A percentile compares a stretch with the other conserved stretches of the same genome.
Evolutionary conservation across 2,888 invertebrate species (phyloP).

Genomic region (Carcina quercana): DNA sequence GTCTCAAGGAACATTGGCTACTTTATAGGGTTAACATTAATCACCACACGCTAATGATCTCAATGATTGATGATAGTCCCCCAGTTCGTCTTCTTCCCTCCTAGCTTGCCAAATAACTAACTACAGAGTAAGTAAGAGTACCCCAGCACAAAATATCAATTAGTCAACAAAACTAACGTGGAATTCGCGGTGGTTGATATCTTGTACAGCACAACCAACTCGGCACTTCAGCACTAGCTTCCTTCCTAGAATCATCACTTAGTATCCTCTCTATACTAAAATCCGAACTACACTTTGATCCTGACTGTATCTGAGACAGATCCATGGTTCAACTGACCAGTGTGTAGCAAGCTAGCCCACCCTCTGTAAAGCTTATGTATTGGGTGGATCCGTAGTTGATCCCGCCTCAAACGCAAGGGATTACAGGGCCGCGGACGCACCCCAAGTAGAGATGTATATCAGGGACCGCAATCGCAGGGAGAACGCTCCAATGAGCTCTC

Average conservation of each 20-base stretch:
- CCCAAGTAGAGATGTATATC: slow-evolving; percentile 40
- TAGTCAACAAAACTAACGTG: slow-evolving; percentile 66
- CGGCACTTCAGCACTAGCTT: slow-evolving; percentile 30
- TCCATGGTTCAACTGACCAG: slow-evolving; percentile 38
- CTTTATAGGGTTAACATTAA: too few species aligned
- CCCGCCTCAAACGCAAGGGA: slow-evolving; percentile 31
- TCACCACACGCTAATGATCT: too few species aligned
- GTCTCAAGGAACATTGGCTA: too few species aligned
- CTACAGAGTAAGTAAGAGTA: too few species aligned
- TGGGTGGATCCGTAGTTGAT: slow-evolving; percentile 25
- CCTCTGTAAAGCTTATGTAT: slow-evolving; percentile 13
- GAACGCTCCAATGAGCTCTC: slow-evolving; percentile 45
- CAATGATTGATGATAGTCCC: too few species aligned
- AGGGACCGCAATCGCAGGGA: slow-evolving; percentile 33
- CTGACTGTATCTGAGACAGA: slow-evolving; percentile 39
- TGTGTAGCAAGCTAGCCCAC: slow-evolving; percentile 18
- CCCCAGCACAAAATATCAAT: too few species aligned
- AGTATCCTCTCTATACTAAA: slow-evolving; percentile 78
- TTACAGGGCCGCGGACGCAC: slow-evolving; percentile 13
- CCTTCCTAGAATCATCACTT: slow-evolving; percentile 46
- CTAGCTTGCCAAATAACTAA: too few species aligned
- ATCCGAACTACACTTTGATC: slow-evolving; percentile 57
- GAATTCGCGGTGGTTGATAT: slow-evolving; percentile 81
- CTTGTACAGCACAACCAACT: slow-evolving; percentile 83
- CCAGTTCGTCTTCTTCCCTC: too few species aligned